Evolutionary conservation across 2,113 vertebrate species (phyloP).

Genomic region (Ictidomys tridecemlineatus): DNA sequence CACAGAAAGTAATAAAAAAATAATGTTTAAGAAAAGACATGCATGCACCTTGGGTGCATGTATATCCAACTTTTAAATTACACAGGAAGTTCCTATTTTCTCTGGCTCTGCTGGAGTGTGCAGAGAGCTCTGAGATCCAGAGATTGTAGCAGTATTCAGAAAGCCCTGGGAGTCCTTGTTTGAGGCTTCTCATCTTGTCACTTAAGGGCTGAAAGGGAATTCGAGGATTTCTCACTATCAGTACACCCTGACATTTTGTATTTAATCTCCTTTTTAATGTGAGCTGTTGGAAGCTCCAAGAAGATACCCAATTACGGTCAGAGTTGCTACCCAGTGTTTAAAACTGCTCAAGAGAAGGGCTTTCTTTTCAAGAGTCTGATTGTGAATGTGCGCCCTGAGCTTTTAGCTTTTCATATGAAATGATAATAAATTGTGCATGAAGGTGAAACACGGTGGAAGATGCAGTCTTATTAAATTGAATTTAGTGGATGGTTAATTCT

Average conservation of each 20-base stretch:
- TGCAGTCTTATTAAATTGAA: slow-evolving; percentile 70
- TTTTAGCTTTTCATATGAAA: slow-evolving; percentile 63
- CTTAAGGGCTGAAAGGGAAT: slow-evolving; percentile 26
- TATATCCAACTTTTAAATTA: background rate
- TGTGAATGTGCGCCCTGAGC: background rate
- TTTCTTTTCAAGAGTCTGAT: slow-evolving; percentile 50
- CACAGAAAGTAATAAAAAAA: slow-evolving; percentile 35
- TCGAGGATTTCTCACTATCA: background rate
- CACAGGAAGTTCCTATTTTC: too few species aligned
- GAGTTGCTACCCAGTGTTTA: slow-evolving; percentile 16
- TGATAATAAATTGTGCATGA: slow-evolving; percentile 78
- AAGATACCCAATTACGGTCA: slow-evolving; percentile 48
- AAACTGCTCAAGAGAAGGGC: slow-evolving; percentile 28
- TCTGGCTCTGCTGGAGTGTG: background rate
- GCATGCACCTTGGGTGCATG: background rate
- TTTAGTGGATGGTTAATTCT: slow-evolving; percentile 80
- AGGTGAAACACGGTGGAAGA: slow-evolving; percentile 72
- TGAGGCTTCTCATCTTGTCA: background rate
- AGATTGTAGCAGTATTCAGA: background rate
- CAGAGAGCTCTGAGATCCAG: background rate
- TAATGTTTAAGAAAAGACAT: background rate
- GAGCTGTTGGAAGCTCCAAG: slow-evolving; percentile 52
- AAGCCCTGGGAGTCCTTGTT: background rate
- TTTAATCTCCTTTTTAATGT: slow-evolving; percentile 57
- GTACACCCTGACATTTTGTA: slow-evolving; percentile 41